A percentile compares a stretch with the other conserved stretches of the same genome.
Conservation (phyloP, 2,797 vertebrate species). For the Iguana delicatissima region DNA sequence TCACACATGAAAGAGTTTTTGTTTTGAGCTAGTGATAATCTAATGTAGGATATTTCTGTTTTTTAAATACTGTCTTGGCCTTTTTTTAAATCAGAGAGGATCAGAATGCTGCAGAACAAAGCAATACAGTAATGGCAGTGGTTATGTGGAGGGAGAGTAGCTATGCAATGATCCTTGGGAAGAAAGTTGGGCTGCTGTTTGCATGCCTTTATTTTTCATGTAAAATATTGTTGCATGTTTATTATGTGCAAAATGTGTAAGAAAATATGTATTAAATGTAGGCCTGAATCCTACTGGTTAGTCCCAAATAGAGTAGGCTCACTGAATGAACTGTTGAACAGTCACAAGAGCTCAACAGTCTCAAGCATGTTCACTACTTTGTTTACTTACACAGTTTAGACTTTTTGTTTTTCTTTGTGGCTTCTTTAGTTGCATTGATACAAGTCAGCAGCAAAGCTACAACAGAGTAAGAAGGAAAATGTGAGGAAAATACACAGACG, state of each 20-base stretch:
- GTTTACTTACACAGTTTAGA: constrained; percentile 89
- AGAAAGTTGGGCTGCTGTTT: background rate
- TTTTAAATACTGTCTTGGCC: background rate
- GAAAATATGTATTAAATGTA: background rate
- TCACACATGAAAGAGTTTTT: background rate
- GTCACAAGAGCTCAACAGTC: background rate
- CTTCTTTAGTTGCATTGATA: constrained; percentile 84
- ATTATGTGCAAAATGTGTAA: background rate
- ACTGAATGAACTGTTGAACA: background rate
- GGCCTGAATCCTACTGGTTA: background rate
- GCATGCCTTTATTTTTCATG: background rate
- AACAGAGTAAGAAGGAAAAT: constrained; percentile 60
- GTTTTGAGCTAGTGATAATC: background rate
- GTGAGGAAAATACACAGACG: constrained; percentile 6
- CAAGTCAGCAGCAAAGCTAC: constrained; percentile 86
- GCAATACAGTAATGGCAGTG: background rate
- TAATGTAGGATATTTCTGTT: background rate
- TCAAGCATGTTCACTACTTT: constrained; percentile 9
- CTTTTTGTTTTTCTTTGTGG: constrained; percentile 89
- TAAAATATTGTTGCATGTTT: background rate
- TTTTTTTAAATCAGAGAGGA: background rate
- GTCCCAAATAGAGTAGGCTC: background rate
- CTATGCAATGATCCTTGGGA: background rate
- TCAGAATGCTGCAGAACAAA: background rate
- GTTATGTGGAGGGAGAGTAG: background rate